These are phyloP conservation scores for Polypterus senegalus DNA, from an alignment of 2,113 vertebrate genomes.

Conservation along the genomic window DNA sequence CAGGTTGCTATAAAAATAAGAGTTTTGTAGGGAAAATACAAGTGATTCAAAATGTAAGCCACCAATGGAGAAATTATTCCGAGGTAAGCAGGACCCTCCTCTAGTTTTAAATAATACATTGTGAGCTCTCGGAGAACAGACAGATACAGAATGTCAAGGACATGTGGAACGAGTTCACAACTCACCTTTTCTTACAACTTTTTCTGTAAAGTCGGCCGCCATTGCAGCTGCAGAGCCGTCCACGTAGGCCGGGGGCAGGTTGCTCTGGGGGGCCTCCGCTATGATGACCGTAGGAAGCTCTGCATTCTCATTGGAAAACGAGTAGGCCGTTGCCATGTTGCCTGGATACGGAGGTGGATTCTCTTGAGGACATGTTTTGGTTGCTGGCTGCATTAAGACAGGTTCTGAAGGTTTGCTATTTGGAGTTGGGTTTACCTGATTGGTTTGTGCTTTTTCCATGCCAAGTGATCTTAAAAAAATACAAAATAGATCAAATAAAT, in stretches of 20 bases:
- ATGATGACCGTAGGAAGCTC: no score
- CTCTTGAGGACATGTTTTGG: background rate
- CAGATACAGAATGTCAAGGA: background rate
- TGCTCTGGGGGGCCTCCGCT: background rate
- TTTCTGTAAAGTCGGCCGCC: conserved; percentile 31
- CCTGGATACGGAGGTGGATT: background rate
- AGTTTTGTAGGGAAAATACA: background rate
- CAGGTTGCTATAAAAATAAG: background rate
- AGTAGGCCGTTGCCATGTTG: conserved; percentile 22
- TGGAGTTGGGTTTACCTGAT: no score
- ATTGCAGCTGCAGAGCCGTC: conserved; percentile 15
- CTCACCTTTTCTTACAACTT: conserved; percentile 38
- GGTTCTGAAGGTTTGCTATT: no score
- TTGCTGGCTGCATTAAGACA: no score
- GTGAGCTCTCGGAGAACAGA: background rate
- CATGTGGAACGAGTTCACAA: no score
- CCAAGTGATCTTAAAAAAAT: no score
- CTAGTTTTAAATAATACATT: background rate
- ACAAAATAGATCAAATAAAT: no score
- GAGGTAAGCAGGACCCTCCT: no score
- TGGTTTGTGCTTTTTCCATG: no score
- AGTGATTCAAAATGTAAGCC: no score
- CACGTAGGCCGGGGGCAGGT: conserved; percentile 29
- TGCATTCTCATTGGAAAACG: background rate
- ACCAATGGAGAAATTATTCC: background rate